Conservation (phyloP, 1,140 invertebrate genomes). For the Lepidurus arcticus region DNA sequence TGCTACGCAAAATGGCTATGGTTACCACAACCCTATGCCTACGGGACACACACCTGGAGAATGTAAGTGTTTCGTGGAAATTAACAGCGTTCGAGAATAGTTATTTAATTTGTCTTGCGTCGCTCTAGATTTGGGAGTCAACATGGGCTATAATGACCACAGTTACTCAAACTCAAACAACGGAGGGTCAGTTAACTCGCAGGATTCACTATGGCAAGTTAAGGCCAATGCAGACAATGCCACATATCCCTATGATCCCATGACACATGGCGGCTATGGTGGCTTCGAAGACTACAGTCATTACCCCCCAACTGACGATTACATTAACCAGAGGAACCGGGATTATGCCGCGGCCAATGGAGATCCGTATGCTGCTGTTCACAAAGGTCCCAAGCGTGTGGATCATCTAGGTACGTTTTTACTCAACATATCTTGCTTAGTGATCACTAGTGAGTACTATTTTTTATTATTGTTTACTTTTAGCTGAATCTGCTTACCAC, state of each 20-base stretch:
- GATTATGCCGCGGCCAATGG: conserved; percentile 44
- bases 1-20: conserved; percentile 67
- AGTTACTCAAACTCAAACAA: conserved; percentile 88
- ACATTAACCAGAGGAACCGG: conserved; percentile 53
- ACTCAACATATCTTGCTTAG: neutral
- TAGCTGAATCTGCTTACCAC: conserved; percentile 78
- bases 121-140: conserved; percentile 57
- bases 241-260: conserved; percentile 51
- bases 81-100: neutral
- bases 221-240: conserved; percentile 48
- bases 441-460: conserved; percentile 32
- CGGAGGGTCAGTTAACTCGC: conserved; percentile 85
- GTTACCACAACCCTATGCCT: conserved; percentile 57
- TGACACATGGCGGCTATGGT: conserved; percentile 71
- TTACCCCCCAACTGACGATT: conserved; percentile 57
- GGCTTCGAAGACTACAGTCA: conserved; percentile 77
- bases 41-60: conserved; percentile 33
- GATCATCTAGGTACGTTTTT: conserved; percentile 51
- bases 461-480: neutral
- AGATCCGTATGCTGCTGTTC: conserved; percentile 76
- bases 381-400: conserved; percentile 75
- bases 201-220: conserved; percentile 91
- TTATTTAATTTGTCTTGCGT: neutral
- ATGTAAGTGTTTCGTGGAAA: conserved; percentile 24
- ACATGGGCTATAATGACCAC: conserved; percentile 83